Evolutionary conservation across 2,797 vertebrate genomes (phyloP).

Genomic region (Tokudaia tokunoshimensis): DNA sequence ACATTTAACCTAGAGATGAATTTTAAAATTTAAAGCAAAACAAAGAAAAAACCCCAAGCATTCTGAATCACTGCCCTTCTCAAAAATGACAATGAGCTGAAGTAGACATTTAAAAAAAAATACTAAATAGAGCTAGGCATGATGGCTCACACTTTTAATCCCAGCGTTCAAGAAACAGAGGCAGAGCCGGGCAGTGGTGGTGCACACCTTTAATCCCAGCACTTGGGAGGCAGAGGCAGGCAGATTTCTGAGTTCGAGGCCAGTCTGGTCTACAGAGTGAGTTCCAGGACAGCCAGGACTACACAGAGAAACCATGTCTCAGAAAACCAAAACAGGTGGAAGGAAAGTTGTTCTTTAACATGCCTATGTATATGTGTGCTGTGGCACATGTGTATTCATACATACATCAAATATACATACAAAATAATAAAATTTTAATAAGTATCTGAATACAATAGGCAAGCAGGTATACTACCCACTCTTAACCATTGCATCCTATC

Average conservation of each 20-base stretch:
- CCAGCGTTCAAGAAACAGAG: neutral
- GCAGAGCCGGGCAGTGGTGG: neutral
- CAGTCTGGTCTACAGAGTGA: neutral
- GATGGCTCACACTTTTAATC: neutral
- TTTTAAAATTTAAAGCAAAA: slow-evolving; percentile 48
- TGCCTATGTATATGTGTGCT: neutral
- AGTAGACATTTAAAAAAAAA: neutral
- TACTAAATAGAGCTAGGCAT: neutral
- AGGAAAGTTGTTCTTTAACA: neutral
- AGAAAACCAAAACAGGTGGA: neutral
- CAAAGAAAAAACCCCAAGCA: neutral
- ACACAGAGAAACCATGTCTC: neutral
- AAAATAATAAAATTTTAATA: neutral
- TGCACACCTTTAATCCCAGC: neutral
- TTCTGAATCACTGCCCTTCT: slow-evolving; percentile 40
- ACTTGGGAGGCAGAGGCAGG: neutral
- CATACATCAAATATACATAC: neutral
- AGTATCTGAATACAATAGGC: neutral
- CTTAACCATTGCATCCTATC: neutral
- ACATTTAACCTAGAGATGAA: slow-evolving; percentile 6
- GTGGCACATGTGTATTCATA: neutral
- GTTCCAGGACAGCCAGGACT: neutral
- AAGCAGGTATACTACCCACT: neutral
- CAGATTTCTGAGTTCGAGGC: neutral
- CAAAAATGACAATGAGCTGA: neutral